Evolutionary conservation across 1,140 invertebrate genomes (phyloP).

Genomic region (Microvelia longipes): DNA sequence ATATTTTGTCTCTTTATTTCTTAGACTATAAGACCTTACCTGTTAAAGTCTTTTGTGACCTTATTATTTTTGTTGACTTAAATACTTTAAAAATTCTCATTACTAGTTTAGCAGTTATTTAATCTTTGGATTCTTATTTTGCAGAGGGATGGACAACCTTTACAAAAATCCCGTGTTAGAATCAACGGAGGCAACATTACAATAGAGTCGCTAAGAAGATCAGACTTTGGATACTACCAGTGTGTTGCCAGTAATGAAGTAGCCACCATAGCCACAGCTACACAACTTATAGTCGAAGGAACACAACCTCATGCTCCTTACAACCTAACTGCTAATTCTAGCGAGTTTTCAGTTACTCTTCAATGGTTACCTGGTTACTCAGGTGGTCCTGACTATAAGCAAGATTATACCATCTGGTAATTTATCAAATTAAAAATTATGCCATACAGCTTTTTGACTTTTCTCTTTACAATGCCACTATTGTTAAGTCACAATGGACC

Average conservation of each 20-base stretch:
- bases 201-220: constrained; percentile 66
- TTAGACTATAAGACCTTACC: too few relatives aligned
- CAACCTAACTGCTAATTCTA: constrained; percentile 74
- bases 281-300: constrained; percentile 83
- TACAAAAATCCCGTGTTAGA: constrained; percentile 62
- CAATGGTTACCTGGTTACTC: constrained; percentile 88
- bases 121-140: constrained; percentile 2
- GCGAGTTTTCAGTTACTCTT: constrained; percentile 75
- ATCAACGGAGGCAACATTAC: constrained; percentile 76
- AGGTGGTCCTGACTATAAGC: constrained; percentile 82
- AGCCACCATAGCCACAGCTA: constrained; percentile 75
- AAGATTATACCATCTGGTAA: constrained; percentile 83
- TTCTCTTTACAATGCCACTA: neutral
- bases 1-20: too few relatives aligned
- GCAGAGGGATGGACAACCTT: constrained; percentile 55
- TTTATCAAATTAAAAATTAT: too few relatives aligned
- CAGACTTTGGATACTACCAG: constrained; percentile 88
- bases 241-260: constrained; percentile 90
- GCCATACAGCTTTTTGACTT: neutral
- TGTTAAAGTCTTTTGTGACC: too few relatives aligned
- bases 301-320: constrained; percentile 92
- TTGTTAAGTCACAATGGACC: neutral
- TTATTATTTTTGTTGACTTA: too few relatives aligned
- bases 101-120: neutral
- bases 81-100: too few relatives aligned